Conservation (phyloP, 2,888 invertebrate genomes). For the Oscheius myriophilus region DNA sequence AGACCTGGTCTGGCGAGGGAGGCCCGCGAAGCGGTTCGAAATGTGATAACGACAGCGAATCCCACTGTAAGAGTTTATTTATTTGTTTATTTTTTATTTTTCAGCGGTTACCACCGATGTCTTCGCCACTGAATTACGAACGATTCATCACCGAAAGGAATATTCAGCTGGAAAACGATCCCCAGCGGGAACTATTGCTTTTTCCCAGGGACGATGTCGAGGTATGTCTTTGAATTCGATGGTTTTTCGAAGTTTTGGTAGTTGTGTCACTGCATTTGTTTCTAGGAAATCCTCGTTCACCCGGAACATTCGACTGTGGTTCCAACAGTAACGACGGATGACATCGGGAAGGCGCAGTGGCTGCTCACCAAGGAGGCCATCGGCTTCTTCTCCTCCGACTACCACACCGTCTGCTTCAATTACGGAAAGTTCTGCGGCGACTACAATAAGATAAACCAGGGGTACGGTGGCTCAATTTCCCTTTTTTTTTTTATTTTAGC, state of each 20-base stretch:
- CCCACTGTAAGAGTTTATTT: constrained; percentile 45
- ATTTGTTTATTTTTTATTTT: constrained; percentile 22
- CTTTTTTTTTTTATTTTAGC: constrained; percentile 22
- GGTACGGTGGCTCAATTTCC: constrained; percentile 20
- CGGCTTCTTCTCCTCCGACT: constrained; percentile 73
- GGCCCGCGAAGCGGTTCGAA: constrained; percentile 66
- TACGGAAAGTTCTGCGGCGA: constrained; percentile 87
- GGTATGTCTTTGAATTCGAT: constrained; percentile 38
- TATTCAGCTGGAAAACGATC: constrained; percentile 66
- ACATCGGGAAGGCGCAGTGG: constrained; percentile 61
- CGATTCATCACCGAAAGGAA: constrained; percentile 64
- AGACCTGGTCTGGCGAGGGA: constrained; percentile 66
- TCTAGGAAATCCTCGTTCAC: constrained; percentile 22
- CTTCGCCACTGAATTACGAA: constrained; percentile 67
- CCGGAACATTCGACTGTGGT: constrained; percentile 47
- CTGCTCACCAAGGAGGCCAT: constrained; percentile 60
- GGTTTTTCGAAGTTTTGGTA: no score
- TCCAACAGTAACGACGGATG: constrained; percentile 47
- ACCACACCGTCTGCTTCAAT: constrained; percentile 90
- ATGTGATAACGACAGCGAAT: constrained; percentile 60
- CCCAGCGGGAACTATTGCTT: constrained; percentile 64
- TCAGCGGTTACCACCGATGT: constrained; percentile 62
- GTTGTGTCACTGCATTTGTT: no score
- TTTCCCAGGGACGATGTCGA: constrained; percentile 69
- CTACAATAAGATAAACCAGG: constrained; percentile 73